These are phyloP conservation scores for Heterocephalus glaber DNA, from an alignment of 2,113 vertebrate genomes.

Conservation along the genomic window DNA sequence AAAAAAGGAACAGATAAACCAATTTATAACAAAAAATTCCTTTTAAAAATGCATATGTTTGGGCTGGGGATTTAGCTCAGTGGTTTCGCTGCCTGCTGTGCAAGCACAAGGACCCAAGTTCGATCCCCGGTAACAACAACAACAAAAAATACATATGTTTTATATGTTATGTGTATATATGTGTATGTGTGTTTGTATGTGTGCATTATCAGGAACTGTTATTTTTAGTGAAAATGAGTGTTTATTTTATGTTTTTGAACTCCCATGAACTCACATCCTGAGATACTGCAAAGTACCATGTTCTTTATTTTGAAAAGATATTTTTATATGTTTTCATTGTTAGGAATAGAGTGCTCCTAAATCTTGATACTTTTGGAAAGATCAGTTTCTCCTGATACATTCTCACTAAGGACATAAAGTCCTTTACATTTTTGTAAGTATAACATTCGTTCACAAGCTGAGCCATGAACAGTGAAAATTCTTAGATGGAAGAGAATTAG, in stretches of 20 bases:
- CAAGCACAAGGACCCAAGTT: too few relatives aligned
- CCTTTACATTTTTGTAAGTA: neutral
- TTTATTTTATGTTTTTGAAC: slow-evolving; percentile 59
- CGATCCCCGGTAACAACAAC: too few relatives aligned
- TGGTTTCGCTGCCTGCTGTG: too few relatives aligned
- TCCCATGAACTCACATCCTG: slow-evolving; percentile 59
- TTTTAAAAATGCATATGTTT: slow-evolving; percentile 19
- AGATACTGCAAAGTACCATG: slow-evolving; percentile 7
- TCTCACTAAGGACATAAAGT: slow-evolving; percentile 22
- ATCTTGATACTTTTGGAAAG: slow-evolving; percentile 42
- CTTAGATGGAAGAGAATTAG: slow-evolving; percentile 38
- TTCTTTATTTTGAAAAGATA: slow-evolving; percentile 48
- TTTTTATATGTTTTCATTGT: slow-evolving; percentile 49
- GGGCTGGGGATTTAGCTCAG: too few relatives aligned
- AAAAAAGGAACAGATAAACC: neutral
- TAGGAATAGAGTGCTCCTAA: slow-evolving; percentile 28
- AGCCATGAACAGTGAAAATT: neutral
- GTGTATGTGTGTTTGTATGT: neutral
- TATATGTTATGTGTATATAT: neutral
- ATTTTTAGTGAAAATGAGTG: slow-evolving; percentile 55
- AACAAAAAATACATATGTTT: slow-evolving; percentile 8
- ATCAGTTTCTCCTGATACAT: slow-evolving; percentile 23
- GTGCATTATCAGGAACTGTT: slow-evolving; percentile 14
- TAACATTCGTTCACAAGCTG: slow-evolving; percentile 22
- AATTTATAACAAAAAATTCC: slow-evolving; percentile 32